A percentile compares a stretch with the other conserved stretches of the same genome.
Evolutionary conservation across 2,888 invertebrate genomes (phyloP).

Genomic region (Mimachlamys varia): DNA sequence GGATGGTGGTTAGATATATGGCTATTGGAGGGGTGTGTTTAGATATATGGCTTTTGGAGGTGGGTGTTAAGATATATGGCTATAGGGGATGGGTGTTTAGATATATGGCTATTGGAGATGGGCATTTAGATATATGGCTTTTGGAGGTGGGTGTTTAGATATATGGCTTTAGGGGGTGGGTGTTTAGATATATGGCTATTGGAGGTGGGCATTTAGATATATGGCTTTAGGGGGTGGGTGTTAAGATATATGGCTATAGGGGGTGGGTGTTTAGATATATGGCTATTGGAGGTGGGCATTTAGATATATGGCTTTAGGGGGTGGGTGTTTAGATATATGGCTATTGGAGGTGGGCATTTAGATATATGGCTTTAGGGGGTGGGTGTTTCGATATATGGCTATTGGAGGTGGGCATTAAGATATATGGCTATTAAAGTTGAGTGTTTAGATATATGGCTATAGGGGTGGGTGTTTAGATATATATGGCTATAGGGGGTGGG

Average conservation of each 20-base stretch:
- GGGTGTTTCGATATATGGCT: slow-evolving; percentile 92
- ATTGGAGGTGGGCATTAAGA: slow-evolving; percentile 82
- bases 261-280: slow-evolving; percentile 92
- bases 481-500: too few relatives aligned
- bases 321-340: slow-evolving; percentile 98
- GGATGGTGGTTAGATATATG: slow-evolving; percentile 98
- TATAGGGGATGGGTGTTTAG: slow-evolving; percentile 82
- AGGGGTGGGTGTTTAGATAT: slow-evolving; percentile 81
- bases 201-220: slow-evolving; percentile 81
- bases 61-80: slow-evolving; percentile 93
- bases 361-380: too few relatives aligned
- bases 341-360: slow-evolving; percentile 82
- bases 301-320: too few relatives aligned
- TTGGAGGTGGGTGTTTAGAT: slow-evolving; percentile 82
- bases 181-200: slow-evolving; percentile 94
- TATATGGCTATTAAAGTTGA: too few relatives aligned
- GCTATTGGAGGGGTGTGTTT: slow-evolving; percentile 87
- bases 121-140: slow-evolving; percentile 96
- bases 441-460: slow-evolving; percentile 95
- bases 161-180: too few relatives aligned
- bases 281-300: slow-evolving; percentile 83
- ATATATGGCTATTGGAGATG: too few relatives aligned
- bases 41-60: slow-evolving; percentile 90
- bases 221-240: too few relatives aligned
- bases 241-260: slow-evolving; percentile 94